Conservation (phyloP, 2,888 invertebrate species). For the Drosophila greeni region DNA sequence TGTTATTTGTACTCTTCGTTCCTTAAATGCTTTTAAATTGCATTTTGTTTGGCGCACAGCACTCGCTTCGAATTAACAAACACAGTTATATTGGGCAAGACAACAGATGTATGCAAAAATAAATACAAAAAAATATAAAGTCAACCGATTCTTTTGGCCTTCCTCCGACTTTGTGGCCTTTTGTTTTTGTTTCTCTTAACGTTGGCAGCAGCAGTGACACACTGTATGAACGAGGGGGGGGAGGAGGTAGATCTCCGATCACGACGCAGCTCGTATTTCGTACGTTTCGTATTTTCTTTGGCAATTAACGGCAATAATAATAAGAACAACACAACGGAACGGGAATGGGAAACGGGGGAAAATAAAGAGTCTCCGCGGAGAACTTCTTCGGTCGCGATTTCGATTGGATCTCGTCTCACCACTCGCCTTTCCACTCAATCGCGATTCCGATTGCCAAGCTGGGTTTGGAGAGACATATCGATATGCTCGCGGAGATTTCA, state of each 20-base stretch:
- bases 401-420: constrained; percentile 4
- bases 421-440: not conserved
- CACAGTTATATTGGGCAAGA: constrained; percentile 15
- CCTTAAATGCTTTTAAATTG: constrained; percentile 20
- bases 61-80: constrained; percentile 7
- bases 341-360: constrained; percentile 7
- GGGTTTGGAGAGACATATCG: constrained; percentile 5
- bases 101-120: constrained; percentile 17
- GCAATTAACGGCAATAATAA: constrained; percentile 28
- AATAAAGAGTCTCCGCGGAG: constrained; percentile 6
- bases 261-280: constrained; percentile 14
- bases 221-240: not conserved
- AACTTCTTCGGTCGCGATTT: constrained; percentile 26
- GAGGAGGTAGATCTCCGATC: constrained; percentile 14
- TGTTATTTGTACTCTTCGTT: constrained; percentile 15
- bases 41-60: constrained; percentile 28
- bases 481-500: not conserved
- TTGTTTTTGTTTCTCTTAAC: constrained; percentile 13
- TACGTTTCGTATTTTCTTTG: constrained; percentile 25
- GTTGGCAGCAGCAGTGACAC: constrained; percentile 23
- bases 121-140: constrained; percentile 4
- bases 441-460: constrained; percentile 14
- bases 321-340: constrained; percentile 21
- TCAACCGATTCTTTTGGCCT: constrained; percentile 20
- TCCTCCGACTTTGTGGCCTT: constrained; percentile 16